Evolutionary conservation across 1,140 invertebrate genomes (phyloP), one percentile per base, ranked within the genome.

Genomic region (Sitodiplosis mosellana): DNA sequence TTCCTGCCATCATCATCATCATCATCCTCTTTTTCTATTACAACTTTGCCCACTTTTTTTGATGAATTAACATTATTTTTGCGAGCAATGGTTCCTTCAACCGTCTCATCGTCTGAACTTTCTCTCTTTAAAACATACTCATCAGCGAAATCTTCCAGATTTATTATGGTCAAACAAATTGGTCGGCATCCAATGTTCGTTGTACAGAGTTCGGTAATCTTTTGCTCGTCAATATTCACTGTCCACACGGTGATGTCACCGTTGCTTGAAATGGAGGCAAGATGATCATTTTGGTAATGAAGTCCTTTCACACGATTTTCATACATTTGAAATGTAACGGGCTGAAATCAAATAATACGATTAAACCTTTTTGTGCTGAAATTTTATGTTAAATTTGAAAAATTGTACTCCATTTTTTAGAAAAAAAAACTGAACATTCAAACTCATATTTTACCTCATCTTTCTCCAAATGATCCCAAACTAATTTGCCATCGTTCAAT

Each of bases 161-260:
- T 52, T 15, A 67, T 49, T 43, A 77, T 56, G 50, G 64, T 60
- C 17, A 78, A 51, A 55, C 74, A 76, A 21, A 74, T 79, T 4
- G 76, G 65, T 54, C 76, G 68, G 58, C 76, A 78, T 18, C 71
- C 70, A 6, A 73, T 71, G 59, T 70, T 72, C 21, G 56, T 53
- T 43, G 60, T 62, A 44, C 65, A 64, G 48, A 77, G 56, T 57
- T 71, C 63, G 49, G 57, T 60, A 21, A 83, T 56, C 14, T 56
- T 63, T 48, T 63, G 63, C 42, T 69, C 62, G 1, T 68, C 60
- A 33, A 69, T 59, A 8, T 66, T 55, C 21, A 72, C 61, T 15
- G 61, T 69, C 83, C 84, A 90, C 0, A 87, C 54, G 68, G 85
- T 87, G 36, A 90, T 72, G 59, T 80, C 75, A 1, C 86, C 85